These are phyloP conservation scores for Platygyra sinensis DNA, from an alignment of 64 coral and sea anemone species.

Conservation along the genomic window DNA sequence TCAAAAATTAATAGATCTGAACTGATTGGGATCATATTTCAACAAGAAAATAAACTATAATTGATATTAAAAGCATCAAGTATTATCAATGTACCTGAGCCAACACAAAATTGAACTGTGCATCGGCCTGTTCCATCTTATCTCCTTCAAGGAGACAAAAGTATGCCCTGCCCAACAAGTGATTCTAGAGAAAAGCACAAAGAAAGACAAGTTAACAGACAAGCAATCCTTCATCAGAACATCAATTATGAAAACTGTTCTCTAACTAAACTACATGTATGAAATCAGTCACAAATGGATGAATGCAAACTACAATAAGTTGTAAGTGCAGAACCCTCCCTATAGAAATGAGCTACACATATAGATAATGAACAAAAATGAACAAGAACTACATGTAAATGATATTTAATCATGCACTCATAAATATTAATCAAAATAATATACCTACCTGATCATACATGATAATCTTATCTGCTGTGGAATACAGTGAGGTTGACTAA, in stretches of 20 bases:
- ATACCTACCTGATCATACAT: conserved; percentile 95
- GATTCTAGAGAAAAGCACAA: conserved; percentile 56
- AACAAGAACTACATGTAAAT: no score
- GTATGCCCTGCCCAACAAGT: conserved; percentile 95
- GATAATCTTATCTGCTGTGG: conserved; percentile 99
- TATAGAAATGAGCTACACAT: no score
- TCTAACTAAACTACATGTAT: no score
- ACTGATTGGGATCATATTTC: no score
- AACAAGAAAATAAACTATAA: no score
- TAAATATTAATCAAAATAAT: not conserved
- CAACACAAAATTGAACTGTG: conserved; percentile 98
- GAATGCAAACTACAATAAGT: no score
- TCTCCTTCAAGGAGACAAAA: conserved; percentile 99
- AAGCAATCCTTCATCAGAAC: not conserved
- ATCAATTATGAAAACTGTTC: not conserved
- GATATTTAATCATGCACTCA: no score
- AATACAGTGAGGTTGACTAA: conserved; percentile 94
- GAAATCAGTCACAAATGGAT: no score
- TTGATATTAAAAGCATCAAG: no score
- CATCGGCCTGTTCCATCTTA: conserved; percentile 98
- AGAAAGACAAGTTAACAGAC: not conserved
- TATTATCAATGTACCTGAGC: conserved; percentile 58
- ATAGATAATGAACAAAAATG: no score
- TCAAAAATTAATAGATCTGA: no score
- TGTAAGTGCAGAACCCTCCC: no score